These are phyloP conservation scores for Epinotia demarniana DNA, from an alignment of 2,888 invertebrate genomes.

Conservation along the genomic window DNA sequence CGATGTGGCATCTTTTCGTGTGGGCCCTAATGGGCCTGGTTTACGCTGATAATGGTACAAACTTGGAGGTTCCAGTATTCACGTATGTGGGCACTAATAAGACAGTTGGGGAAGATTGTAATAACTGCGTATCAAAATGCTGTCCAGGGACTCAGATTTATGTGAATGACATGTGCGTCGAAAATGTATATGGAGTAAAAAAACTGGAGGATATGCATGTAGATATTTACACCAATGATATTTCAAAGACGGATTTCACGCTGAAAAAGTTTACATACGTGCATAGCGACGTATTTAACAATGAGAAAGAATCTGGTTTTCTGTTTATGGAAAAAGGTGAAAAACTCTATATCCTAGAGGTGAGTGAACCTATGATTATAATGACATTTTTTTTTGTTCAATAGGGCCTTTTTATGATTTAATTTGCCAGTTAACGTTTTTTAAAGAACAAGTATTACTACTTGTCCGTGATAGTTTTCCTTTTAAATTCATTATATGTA, in stretches of 20 bases:
- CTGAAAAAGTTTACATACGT: not conserved
- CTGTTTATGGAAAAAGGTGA: not conserved
- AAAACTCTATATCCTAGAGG: not conserved
- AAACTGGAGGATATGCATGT: constrained; percentile 11
- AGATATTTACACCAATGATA: not conserved
- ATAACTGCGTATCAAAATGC: not conserved
- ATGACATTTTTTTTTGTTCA: not conserved
- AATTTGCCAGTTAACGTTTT: not conserved
- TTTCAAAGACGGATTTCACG: not conserved
- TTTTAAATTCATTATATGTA: too few species aligned
- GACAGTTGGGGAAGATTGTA: not conserved
- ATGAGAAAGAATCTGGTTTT: not conserved
- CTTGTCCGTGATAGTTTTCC: too few species aligned
- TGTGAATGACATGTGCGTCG: not conserved
- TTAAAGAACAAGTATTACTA: too few species aligned
- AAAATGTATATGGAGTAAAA: not conserved
- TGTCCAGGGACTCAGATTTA: not conserved
- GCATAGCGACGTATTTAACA: constrained; percentile 6
- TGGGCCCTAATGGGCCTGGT: not conserved
- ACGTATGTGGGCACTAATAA: not conserved
- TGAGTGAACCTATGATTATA: not conserved
- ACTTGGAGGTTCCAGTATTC: not conserved
- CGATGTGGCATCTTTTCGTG: not conserved
- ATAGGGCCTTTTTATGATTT: not conserved
- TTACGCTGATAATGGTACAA: not conserved